Evolutionary conservation across 2,888 invertebrate genomes (phyloP).

Genomic region (Parochlus steinenii): DNA sequence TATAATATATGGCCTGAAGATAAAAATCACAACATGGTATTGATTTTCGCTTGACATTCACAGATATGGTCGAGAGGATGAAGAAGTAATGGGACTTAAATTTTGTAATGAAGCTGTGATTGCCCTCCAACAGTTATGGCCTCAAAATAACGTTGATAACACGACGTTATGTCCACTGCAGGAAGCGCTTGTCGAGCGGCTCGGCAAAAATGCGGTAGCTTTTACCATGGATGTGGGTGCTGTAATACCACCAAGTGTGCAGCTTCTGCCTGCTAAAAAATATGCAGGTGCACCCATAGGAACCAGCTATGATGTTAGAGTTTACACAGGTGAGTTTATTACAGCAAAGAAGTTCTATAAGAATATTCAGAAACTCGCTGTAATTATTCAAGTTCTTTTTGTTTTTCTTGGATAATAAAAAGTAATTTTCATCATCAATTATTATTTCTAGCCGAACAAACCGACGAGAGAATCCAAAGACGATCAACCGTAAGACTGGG

Average conservation of each 20-base stretch:
- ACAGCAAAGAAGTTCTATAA: not conserved
- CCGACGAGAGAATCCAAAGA: slow-evolving; percentile 66
- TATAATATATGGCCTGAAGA: too few species aligned
- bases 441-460: slow-evolving; percentile 47
- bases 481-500: slow-evolving; percentile 72
- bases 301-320: slow-evolving; percentile 76
- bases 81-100: slow-evolving; percentile 94
- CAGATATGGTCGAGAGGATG: slow-evolving; percentile 89
- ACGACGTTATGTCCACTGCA: slow-evolving; percentile 31
- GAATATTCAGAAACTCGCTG: too few species aligned
- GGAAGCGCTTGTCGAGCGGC: slow-evolving; percentile 63
- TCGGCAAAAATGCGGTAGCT: slow-evolving; percentile 64
- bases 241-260: slow-evolving; percentile 79
- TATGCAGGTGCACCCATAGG: slow-evolving; percentile 84
- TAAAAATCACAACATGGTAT: not conserved
- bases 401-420: not conserved
- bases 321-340: slow-evolving; percentile 56
- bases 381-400: not conserved
- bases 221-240: slow-evolving; percentile 68
- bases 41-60: too few species aligned
- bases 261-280: slow-evolving; percentile 77
- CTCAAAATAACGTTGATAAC: slow-evolving; percentile 39
- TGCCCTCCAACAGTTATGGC: slow-evolving; percentile 77
- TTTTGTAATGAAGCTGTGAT: slow-evolving; percentile 96
- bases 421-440: not conserved